phyloP scores from a whole-genome alignment of 23 tunicate species.

The Oikopleura dioica region DNA sequence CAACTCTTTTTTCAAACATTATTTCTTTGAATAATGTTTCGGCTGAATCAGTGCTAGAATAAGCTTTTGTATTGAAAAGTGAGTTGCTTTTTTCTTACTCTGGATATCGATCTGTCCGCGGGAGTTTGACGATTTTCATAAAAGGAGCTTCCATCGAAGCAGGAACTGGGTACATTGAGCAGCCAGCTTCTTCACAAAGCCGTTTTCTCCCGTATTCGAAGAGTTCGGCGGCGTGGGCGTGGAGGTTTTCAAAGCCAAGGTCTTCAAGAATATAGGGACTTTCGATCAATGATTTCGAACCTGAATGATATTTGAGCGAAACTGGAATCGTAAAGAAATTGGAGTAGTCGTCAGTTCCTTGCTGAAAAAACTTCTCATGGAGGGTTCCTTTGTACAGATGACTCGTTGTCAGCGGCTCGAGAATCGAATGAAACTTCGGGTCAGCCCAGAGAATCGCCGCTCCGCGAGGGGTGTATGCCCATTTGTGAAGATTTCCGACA shows the following conservation, averaged over 20 bases:
- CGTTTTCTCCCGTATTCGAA: conserved; percentile 25
- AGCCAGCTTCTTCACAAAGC: conserved; percentile 26
- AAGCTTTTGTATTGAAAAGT: no score
- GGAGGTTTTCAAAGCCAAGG: conserved; percentile 6
- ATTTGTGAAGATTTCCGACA: conserved; percentile 64
- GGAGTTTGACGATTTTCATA: conserved; percentile 28
- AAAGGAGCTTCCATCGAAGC: conserved; percentile 37
- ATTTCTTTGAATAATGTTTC: background rate
- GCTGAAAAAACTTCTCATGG: conserved; percentile 27
- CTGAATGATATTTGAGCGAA: conserved; percentile 23
- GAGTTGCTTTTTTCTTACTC: no score
- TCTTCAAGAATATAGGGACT: background rate
- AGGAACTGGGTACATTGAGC: conserved; percentile 29
- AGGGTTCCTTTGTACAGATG: background rate
- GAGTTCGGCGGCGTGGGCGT: conserved; percentile 19
- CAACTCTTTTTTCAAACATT: background rate
- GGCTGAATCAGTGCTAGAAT: no score
- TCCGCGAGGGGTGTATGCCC: conserved; percentile 35
- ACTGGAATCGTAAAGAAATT: conserved; percentile 23
- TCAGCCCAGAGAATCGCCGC: conserved; percentile 49
- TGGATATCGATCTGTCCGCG: conserved; percentile 6
- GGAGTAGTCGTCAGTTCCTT: conserved; percentile 44
- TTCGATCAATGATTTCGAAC: background rate
- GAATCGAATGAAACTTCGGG: conserved; percentile 9
- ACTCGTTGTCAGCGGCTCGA: background rate